phyloP scores from a whole-genome alignment of 2,113 vertebrate species.

The Romanogobio albipinnatus region DNA sequence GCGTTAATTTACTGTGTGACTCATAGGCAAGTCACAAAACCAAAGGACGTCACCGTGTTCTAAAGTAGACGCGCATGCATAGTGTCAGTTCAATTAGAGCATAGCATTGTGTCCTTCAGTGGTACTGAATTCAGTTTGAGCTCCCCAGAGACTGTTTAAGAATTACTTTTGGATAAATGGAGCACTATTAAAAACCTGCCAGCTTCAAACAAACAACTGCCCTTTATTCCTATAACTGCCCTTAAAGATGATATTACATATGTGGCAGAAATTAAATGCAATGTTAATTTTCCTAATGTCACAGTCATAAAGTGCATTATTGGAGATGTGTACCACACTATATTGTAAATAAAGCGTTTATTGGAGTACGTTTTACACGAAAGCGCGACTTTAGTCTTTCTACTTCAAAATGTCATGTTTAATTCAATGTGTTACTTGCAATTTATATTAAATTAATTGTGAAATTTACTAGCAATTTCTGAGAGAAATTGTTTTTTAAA shows the following conservation, averaged over 20 bases:
- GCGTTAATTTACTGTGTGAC: conserved; percentile 31
- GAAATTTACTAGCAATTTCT: too few relatives aligned
- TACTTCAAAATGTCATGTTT: too few relatives aligned
- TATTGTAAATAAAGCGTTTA: too few relatives aligned
- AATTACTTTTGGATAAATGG: conserved; percentile 24
- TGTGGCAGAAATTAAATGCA: neutral
- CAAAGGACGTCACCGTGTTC: neutral
- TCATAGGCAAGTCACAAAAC: conserved; percentile 16
- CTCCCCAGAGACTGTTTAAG: conserved; percentile 7
- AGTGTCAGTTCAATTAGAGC: conserved; percentile 27
- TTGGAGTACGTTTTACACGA: too few relatives aligned
- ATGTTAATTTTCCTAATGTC: neutral
- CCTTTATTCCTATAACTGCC: neutral
- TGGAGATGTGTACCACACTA: neutral
- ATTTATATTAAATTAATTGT: too few relatives aligned
- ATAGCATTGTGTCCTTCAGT: conserved; percentile 12
- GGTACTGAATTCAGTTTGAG: conserved; percentile 8
- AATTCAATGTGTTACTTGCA: too few relatives aligned
- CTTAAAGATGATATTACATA: neutral
- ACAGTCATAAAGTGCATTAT: neutral
- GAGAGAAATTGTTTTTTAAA: too few relatives aligned
- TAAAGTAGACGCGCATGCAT: neutral
- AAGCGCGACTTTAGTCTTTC: too few relatives aligned
- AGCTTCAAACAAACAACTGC: neutral
- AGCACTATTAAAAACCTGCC: neutral